Conservation (phyloP, 2,797 vertebrate species). For the Bothrops alternatus region DNA sequence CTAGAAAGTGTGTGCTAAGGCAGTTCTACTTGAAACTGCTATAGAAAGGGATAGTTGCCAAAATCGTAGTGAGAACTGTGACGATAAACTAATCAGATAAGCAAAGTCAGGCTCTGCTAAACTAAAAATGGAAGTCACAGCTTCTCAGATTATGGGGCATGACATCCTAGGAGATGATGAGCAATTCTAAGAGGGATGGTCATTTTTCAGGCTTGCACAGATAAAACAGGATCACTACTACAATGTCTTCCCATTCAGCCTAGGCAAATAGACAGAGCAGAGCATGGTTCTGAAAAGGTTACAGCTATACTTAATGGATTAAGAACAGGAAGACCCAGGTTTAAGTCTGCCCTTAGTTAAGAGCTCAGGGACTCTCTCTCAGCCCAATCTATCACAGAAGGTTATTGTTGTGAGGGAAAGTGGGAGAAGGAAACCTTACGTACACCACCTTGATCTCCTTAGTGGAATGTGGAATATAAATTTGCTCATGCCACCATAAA, state of each 20-base stretch:
- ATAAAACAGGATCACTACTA: background rate
- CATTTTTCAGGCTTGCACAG: background rate
- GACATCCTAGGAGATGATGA: background rate
- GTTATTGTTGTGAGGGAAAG: background rate
- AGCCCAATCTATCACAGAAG: background rate
- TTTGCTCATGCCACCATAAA: background rate
- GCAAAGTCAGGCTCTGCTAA: conserved; percentile 38
- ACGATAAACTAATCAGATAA: conserved; percentile 31
- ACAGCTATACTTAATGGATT: background rate
- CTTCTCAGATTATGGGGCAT: background rate
- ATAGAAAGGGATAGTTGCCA: background rate
- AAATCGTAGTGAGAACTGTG: background rate
- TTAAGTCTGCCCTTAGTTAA: background rate
- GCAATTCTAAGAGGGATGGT: background rate
- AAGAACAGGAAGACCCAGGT: background rate
- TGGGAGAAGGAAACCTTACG: background rate
- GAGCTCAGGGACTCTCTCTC: background rate
- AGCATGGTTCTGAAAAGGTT: background rate
- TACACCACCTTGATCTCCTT: background rate
- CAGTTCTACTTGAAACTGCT: background rate
- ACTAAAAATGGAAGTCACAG: conserved; percentile 37
- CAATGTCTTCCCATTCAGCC: background rate
- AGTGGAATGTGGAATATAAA: background rate
- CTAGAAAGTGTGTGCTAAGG: conserved; percentile 51
- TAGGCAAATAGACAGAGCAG: background rate